Conservation (phyloP, 2,888 invertebrate species). For the Enoplolaimus lenunculus region DNA sequence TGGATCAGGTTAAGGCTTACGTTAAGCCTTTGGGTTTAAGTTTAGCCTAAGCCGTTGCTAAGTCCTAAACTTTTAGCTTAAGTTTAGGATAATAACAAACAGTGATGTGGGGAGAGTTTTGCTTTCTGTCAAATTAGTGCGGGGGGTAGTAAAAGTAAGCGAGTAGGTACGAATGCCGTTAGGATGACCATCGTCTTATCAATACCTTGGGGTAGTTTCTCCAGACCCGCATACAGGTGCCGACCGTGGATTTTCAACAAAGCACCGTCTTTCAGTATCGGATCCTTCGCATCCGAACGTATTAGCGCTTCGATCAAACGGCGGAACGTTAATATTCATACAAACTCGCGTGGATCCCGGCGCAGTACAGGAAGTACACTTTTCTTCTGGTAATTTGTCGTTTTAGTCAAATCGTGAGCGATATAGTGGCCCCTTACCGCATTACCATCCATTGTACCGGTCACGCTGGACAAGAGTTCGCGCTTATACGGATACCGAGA, state of each 20-base stretch:
- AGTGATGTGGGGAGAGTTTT: too few relatives aligned
- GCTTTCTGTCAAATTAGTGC: too few relatives aligned
- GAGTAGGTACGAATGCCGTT: too few relatives aligned
- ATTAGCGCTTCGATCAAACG: background rate
- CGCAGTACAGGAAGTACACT: constrained; percentile 35
- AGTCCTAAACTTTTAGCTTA: too few relatives aligned
- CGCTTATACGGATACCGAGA: background rate
- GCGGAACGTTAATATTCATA: background rate
- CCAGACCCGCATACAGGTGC: constrained; percentile 6
- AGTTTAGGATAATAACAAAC: too few relatives aligned
- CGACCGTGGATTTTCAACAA: background rate
- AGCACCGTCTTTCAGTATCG: background rate
- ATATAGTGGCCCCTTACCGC: constrained; percentile 23
- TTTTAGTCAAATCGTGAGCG: constrained; percentile 24
- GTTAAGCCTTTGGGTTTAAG: too few relatives aligned
- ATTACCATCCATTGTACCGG: constrained; percentile 18
- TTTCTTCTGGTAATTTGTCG: constrained; percentile 32
- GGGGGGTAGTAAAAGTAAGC: too few relatives aligned
- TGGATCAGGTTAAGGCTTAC: too few relatives aligned
- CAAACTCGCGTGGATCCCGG: background rate
- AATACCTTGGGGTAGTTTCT: background rate
- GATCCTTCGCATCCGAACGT: background rate
- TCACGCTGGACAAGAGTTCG: constrained; percentile 22
- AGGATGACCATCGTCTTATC: too few relatives aligned
- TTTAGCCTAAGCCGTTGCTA: too few relatives aligned